Percentiles rank a stretch among this genome's conserved stretches.
Conservation (phyloP, 2,888 invertebrate species). For the Ellobium chinense region DNA sequence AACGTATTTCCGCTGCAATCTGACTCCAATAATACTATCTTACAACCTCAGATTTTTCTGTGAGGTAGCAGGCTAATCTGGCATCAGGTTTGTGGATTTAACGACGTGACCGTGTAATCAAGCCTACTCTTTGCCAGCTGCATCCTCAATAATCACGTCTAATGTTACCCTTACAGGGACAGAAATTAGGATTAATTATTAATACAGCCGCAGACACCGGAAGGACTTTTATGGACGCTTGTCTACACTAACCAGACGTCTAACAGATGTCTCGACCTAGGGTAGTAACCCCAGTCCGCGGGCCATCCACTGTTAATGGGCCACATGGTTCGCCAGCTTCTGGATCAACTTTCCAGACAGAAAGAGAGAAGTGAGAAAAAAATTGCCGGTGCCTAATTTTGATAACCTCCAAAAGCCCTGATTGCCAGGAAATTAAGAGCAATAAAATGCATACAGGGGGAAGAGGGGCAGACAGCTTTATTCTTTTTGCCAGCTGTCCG, state of each 20-base stretch:
- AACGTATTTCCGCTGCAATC: too few species aligned
- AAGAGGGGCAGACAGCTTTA: neutral
- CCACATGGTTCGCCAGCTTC: neutral
- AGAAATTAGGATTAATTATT: neutral
- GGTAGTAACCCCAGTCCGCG: neutral
- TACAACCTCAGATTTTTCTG: too few species aligned
- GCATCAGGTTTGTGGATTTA: too few species aligned
- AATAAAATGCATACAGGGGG: neutral
- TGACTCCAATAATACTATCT: too few species aligned
- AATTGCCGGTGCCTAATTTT: neutral
- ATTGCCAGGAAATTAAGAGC: neutral
- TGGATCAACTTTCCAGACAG: neutral
- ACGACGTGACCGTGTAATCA: too few species aligned
- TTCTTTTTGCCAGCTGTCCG: neutral
- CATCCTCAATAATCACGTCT: too few species aligned
- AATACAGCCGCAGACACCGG: neutral
- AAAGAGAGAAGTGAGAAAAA: neutral
- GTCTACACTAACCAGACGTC: neutral
- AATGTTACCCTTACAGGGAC: too few species aligned
- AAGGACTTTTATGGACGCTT: neutral
- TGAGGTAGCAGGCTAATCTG: too few species aligned
- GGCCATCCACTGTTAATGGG: neutral
- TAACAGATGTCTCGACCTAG: neutral
- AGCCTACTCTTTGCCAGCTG: too few species aligned
- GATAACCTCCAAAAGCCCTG: neutral